A percentile compares a stretch with the other conserved stretches of the same genome.
These are phyloP conservation scores for Pangasius larnaudii DNA, from an alignment of 2,797 vertebrate genomes.

Conservation along the genomic window DNA sequence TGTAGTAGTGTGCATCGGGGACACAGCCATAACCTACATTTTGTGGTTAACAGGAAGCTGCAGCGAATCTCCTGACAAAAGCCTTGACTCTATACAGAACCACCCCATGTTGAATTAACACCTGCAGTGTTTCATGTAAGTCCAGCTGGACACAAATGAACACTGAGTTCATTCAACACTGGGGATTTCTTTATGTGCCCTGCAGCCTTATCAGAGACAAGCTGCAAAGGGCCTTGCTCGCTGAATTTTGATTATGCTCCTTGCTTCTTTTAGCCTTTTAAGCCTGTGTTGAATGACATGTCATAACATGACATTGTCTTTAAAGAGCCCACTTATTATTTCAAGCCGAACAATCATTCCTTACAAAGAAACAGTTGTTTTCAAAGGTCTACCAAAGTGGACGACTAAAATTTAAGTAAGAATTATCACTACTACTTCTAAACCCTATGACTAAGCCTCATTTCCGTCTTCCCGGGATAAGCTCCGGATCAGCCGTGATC, in stretches of 20 bases:
- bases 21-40: not conserved
- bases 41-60: slow-evolving; percentile 14
- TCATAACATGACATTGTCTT: not conserved
- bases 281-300: not conserved
- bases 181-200: not conserved
- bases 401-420: not conserved
- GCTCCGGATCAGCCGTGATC: not conserved
- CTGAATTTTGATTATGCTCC: slow-evolving; percentile 20
- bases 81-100: not conserved
- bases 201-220: slow-evolving; percentile 18
- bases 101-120: slow-evolving; percentile 6
- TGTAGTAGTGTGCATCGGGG: not conserved
- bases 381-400: not conserved
- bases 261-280: not conserved
- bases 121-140: slow-evolving; percentile 35
- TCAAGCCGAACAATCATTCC: not conserved
- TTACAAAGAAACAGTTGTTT: not conserved
- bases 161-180: slow-evolving; percentile 27
- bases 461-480: not conserved
- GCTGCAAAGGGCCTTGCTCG: slow-evolving; percentile 7
- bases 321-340: not conserved
- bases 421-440: not conserved
- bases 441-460: not conserved
- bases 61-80: slow-evolving; percentile 2
- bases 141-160: slow-evolving; percentile 32